Base-by-base conservation (phyloP, 2,797 vertebrate genomes). In the Amazona finschi region DNA sequence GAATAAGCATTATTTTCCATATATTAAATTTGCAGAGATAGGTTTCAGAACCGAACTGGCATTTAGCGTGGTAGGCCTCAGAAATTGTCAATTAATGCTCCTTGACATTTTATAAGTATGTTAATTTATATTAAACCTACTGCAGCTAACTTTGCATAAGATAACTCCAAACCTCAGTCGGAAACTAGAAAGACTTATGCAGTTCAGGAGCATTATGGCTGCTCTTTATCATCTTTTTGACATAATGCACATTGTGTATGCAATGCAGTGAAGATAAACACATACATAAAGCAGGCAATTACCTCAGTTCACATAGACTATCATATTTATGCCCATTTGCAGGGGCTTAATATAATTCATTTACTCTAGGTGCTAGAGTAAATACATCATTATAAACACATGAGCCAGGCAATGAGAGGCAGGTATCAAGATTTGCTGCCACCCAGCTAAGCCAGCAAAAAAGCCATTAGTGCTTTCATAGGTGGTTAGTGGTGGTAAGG, bases 261-360 rank as follows among this genome's bases (percentile, higher is more conserved):
- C 86, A 76, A 58, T 6, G 87, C 41, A 18, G 78, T 24, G 53
- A 53, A 93, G 94, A 96, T 96, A 96, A 97, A 96, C 91, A 95
- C 79, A 78, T 67, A 87, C 39, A 91, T 85, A 93, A 96, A 74
- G 62, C 85, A 84, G 87, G 64, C 93, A 94, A 95, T 97, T 96
- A 96, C 94, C 92, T 85, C 92, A 71, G 75, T 50, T 87, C 94
- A 84, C 92, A 61, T 66, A 44, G 47, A 73, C 79, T 20, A 75
- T 92, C 93, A 65, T 95, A 96, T 97, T 96, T 96, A 96, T 84
- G 94, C 55, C 91, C 73, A 67, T 80, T 93, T 93, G 65, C 71
- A 76, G 82, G 41, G 60, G 5, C 39, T 76, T 85, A 67, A 47
- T 52, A 60, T 88, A 85, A 94, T 90, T 96, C 85, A 93, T 65